These are phyloP conservation scores for Metacarcinus magister DNA, from an alignment of 2,888 invertebrate species.

Conservation along the genomic window DNA sequence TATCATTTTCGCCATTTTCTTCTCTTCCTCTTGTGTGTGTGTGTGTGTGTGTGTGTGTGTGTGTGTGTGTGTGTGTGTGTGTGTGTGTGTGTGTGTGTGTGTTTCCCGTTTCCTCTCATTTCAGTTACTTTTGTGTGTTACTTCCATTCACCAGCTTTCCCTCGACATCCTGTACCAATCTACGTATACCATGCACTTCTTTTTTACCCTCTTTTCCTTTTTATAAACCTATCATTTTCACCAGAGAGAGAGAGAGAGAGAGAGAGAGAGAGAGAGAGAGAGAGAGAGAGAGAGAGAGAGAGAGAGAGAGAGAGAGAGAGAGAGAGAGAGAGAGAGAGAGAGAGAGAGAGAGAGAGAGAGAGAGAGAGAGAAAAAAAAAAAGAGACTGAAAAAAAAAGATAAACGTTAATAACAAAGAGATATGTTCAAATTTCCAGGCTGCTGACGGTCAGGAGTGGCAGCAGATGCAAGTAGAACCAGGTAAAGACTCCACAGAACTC, in stretches of 20 bases:
- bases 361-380: neutral
- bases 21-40: neutral
- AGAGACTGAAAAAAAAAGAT: neutral
- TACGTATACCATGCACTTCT: neutral
- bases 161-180: neutral
- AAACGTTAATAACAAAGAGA: neutral
- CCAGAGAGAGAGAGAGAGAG: slow-evolving; percentile 36
- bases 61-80: too few species aligned
- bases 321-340: neutral
- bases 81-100: too few species aligned
- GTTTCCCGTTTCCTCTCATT: neutral
- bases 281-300: neutral
- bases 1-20: neutral
- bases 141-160: slow-evolving; percentile 36
- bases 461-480: slow-evolving; percentile 64
- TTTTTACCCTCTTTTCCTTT: neutral
- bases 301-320: neutral
- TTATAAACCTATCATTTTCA: neutral
- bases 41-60: neutral
- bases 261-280: slow-evolving; percentile 28
- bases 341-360: too few species aligned
- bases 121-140: neutral
- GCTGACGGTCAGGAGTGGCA: slow-evolving; percentile 63
- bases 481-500: slow-evolving; percentile 59
- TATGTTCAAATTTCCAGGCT: slow-evolving; percentile 40